Conservation (phyloP, 2,888 invertebrate genomes). For the Lagria hirta region DNA sequence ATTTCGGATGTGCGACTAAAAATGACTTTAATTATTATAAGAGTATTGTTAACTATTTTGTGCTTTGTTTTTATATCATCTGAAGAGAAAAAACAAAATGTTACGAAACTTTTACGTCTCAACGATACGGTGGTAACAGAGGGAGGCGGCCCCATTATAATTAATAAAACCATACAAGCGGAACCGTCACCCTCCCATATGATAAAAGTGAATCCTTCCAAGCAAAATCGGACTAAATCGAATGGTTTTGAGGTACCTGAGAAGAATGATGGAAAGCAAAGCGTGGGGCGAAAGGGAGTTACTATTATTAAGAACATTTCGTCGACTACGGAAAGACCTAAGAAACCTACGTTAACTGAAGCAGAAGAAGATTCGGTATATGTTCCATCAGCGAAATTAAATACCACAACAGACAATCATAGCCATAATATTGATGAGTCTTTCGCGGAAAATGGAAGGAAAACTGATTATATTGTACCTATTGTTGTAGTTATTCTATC, state of each 20-base stretch:
- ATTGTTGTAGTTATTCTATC: conserved; percentile 73
- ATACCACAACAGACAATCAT: conserved; percentile 5
- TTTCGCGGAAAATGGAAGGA: conserved; percentile 32
- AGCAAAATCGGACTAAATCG: background rate
- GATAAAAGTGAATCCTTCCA: conserved; percentile 1
- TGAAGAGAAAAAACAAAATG: too few species aligned
- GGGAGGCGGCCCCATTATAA: too few species aligned
- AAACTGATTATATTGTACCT: conserved; percentile 71
- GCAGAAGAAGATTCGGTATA: conserved; percentile 23
- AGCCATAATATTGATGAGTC: conserved; percentile 41
- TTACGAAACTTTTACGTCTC: too few species aligned
- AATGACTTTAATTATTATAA: too few species aligned
- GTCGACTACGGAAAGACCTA: conserved; percentile 9
- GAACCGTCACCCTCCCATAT: too few species aligned
- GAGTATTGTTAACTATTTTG: too few species aligned
- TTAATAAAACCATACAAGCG: too few species aligned
- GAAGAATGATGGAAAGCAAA: conserved; percentile 35
- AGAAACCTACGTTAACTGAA: conserved; percentile 29
- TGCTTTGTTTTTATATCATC: too few species aligned
- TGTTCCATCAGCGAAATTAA: conserved; percentile 3
- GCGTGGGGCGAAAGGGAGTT: conserved; percentile 40
- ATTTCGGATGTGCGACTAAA: too few species aligned
- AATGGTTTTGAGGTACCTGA: conserved; percentile 19
- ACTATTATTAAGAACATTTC: conserved; percentile 41
- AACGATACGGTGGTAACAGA: too few species aligned